phyloP scores from a whole-genome alignment of 1,140 invertebrate genomes.

The Acyrthosiphon pisum region DNA sequence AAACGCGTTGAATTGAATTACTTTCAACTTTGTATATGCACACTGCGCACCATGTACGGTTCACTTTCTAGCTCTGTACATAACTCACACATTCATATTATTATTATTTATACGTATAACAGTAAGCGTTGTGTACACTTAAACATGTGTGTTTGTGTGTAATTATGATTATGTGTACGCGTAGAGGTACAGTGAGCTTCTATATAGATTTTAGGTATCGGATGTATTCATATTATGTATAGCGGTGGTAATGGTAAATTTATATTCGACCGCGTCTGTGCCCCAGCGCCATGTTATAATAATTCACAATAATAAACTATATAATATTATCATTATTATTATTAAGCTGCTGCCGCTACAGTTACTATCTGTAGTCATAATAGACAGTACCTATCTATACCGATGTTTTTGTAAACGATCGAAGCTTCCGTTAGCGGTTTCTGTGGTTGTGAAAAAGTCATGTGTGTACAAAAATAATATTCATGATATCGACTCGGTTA shows the following conservation, averaged over 20 bases:
- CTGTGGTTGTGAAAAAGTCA: neutral
- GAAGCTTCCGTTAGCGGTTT: neutral
- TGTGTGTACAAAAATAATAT: neutral
- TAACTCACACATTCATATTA: too few relatives aligned
- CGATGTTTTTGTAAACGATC: neutral
- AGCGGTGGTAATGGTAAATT: neutral
- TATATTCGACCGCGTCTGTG: neutral
- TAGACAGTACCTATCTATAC: neutral
- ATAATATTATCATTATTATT: neutral
- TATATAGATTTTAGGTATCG: neutral
- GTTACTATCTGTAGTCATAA: too few relatives aligned
- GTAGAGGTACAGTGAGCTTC: too few relatives aligned
- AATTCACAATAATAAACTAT: neutral
- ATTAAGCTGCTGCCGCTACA: neutral
- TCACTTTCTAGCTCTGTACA: too few relatives aligned
- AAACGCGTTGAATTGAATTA: too few relatives aligned
- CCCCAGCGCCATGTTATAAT: neutral
- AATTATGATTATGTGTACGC: too few relatives aligned
- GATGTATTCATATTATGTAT: neutral
- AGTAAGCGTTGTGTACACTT: too few relatives aligned
- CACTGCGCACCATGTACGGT: too few relatives aligned
- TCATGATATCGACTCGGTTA: neutral
- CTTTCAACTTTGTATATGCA: too few relatives aligned
- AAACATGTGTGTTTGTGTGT: too few relatives aligned
- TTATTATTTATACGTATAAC: too few relatives aligned